Base-by-base conservation (phyloP, 92 coral and sea anemone genomes). In the Pocillopora meandrina region DNA sequence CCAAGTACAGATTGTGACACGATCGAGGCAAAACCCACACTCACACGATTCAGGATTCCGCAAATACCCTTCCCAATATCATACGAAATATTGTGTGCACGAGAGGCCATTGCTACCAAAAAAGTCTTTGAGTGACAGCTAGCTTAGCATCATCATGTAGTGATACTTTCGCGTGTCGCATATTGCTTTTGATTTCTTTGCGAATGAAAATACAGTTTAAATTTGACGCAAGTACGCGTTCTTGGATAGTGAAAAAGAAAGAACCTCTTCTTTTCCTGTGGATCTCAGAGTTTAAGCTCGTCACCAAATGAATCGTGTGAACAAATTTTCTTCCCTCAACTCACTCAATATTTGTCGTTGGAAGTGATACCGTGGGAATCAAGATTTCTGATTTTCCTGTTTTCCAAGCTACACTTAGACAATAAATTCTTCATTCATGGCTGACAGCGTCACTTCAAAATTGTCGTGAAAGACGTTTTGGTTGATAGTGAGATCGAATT, bases 351-450 rank as follows among this genome's bases (percentile, higher is more conserved):
- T 71, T 33, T 6, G 26, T 56, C 19, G 55, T 58, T 70, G 12
- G 52, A 59, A 15, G 31, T 15, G 68, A 81, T 35, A 57, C 77
- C 85, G 77, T 81, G 85, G 65, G 85, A 81, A 60, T 42, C 42
- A 42, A 42, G 52, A 7, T 33, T 20, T 16, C 20, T 35, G 5
- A 34, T 12, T n/a, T 58, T 33, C 58, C 70, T 49, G n/a, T 70
- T 20, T 13, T 20, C n/a, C 70, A 3, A 33, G 56, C 74, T 13
- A 75, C 67, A 34, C 69, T 9, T 31, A 20, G 19, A 57, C 68
- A 57, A 57, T 81, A 36, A 59, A 34, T 71, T 71, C 69, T 60
- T 57, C 57, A 9, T 71, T 35, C 47, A 2, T 42, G 34, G 0
- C 17, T 31, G 4, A 42, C 2, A 35, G 31, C 61, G 17, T 67